Evolutionary conservation across 2,888 invertebrate genomes (phyloP), one percentile per base, ranked within the genome.

Genomic region (Ormyrus rosae): DNA sequence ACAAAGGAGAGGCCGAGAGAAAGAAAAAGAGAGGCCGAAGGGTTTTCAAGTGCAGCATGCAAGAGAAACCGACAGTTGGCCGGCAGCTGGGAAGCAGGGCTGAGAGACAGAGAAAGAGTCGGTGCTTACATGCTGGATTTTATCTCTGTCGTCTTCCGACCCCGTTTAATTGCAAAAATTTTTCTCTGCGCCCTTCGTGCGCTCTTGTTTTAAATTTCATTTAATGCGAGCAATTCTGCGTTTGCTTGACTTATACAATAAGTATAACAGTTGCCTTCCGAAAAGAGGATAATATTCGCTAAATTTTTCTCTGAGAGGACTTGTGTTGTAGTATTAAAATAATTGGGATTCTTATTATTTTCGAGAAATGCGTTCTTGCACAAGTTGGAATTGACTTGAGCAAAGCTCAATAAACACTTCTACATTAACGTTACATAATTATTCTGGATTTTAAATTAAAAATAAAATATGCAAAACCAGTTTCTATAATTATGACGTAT

Each of bases 71-170:
- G 84, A 85, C 86, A 86, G 86, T 85, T 86, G 86, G 85, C 63
- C 85, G 83, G 83, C 86, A 86, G 85, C 86, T 86, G 86, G 86
- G 83, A 84, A 82, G 83, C 83, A 83, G 84, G 58, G 61, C 45
- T 65, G 53, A 48, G 70, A 71, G 61, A 71, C 71, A 65, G 55
- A 71, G 51, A 71, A 58, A 34, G 34, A 34, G 10, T 60, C 11
- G 58, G n/a, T 50, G 63, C 67, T 68, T 69, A 68, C 45, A 78
- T 67, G 56, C 64, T 82, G 45, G 63, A 82, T 80, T 81, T 81
- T 82, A 82, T 82, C 81, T 81, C 65, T 80, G 19, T 70, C 56
- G 53, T 73, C 10, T 73, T 78, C 77, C 73, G 45, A 48, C 75
- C 68, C 60, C 61, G 51, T 67, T 81, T 69, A 63, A 73, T 69